Evolutionary conservation across 1,140 invertebrate genomes (phyloP), one percentile per base, ranked within the genome.

Genomic region (Saxidomus purpurata): DNA sequence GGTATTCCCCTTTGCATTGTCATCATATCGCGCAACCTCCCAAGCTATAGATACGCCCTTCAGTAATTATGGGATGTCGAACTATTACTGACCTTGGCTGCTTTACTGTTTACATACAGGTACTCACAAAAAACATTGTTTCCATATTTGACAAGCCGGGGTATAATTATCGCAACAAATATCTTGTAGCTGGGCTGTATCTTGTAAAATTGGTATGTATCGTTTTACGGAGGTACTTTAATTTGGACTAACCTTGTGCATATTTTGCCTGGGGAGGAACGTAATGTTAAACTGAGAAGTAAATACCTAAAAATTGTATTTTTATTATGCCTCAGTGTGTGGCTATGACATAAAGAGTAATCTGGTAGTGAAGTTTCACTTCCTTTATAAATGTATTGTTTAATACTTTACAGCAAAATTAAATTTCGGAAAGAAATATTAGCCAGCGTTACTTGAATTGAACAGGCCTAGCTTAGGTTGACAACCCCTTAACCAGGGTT

Each of bases 131-230:
- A 63, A 25, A 63, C 6, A 25, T 63, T 6, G 31, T 71, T 71
- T 17, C 34, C 34, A 71, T 38, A 71, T 17, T 38, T 28, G 9
- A 40, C 31, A 71, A 38, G 22, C 9, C 36, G 19, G 34, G 17
- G 6, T 40, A 71, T 71, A 38, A 71, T 71, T 38, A 71, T 22
- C 3, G 3, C 8, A 31, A 17, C 34, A 22, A 17, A 71, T 71
- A 28, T 71, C 34, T 71, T 71, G 34, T 71, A 71, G 28, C 34
- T 71, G 22, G 67, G 67, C 34, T 71, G 22, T 38, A 38, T 40
- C 2, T 22, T 38, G 8, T 71, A 36, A 67, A 71, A 71, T 71
- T 71, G 34, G 34, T 38, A 71, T 71, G 67, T 71, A 38, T 71
- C 67, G 17, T 38, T 38, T 71, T 71, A 71, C 67, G 38, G 11